Conservation (phyloP, 2,797 vertebrate genomes). For the Rhodeus uyekii region DNA sequence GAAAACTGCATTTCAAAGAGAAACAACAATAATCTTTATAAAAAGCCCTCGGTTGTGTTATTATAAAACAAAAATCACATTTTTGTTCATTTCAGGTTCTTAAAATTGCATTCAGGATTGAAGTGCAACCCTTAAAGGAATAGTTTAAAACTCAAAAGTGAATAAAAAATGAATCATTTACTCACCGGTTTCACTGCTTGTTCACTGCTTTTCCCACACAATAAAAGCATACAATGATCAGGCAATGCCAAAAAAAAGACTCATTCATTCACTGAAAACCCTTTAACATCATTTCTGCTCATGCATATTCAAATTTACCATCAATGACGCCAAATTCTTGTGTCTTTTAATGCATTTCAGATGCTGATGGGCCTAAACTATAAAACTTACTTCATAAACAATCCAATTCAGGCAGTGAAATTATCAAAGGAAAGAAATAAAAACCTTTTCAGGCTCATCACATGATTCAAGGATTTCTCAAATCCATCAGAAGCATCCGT, state of each 20-base stretch:
- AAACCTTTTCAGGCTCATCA: constrained; percentile 11
- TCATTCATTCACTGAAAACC: background rate
- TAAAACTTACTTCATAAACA: background rate
- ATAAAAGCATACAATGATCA: background rate
- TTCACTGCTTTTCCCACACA: too few species aligned
- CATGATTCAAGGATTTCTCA: constrained; percentile 17
- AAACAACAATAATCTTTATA: background rate
- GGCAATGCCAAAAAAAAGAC: too few species aligned
- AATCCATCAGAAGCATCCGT: constrained; percentile 41
- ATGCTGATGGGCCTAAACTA: background rate
- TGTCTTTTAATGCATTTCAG: background rate
- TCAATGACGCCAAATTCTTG: background rate
- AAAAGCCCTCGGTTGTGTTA: background rate
- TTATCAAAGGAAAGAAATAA: constrained; percentile 26
- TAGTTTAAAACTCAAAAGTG: background rate
- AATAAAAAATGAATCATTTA: background rate
- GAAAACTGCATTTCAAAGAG: background rate
- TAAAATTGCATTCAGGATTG: background rate
- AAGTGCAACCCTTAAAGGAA: background rate
- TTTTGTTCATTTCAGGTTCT: too few species aligned
- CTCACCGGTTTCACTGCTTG: too few species aligned
- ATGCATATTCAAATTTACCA: background rate
- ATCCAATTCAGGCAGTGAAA: constrained; percentile 17
- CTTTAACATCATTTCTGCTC: background rate
- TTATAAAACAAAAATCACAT: background rate